Base-by-base conservation (phyloP, 2,888 invertebrate species). In the Harmothoe impar region DNA sequence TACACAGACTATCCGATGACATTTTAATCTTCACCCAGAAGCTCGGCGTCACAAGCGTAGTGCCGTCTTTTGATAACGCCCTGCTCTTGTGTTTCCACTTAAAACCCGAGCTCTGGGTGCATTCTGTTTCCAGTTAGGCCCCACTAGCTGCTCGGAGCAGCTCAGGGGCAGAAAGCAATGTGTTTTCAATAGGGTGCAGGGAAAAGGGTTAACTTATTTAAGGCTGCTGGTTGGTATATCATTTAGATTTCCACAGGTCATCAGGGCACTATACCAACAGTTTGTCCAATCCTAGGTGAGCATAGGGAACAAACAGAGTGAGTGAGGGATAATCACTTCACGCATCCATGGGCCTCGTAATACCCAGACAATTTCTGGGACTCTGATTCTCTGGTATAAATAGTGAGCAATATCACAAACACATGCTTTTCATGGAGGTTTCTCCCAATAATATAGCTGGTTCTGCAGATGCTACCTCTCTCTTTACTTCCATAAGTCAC, bases 101-200 rank as follows among this genome's bases (percentile, higher is more conserved):
- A 86, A 17, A 43, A 25, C 35, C 25, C 54, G 31, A 54, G 54
- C 52, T 3, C 43, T 23, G 12, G 17, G 51, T 29, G 25, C 56
- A 23, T 29, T 54, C 25, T 86, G 86, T 86, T 86, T 86, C 54
- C 52, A 86, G 52, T 86, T 54, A 86, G 54, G 20, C 1, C 7
- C 43, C 33, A 43, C 17, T n/a, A 86, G 86, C 29, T 54, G 5
- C 31, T 86, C 54, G 54, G 86, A 84, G 54, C 54, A 20, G 52
- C 54, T 86, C 54, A 3, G 29, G 56, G 54, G 86, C 54, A 86
- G 86, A 25, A 51, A 15, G 17, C 86, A 54, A 86, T 86, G 86
- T 86, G 86, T 86, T 86, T 25, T 86, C 86, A 86, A 86, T 86
- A 86, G 86, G 54, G n/a, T 17, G 31, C 86, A 86, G 86, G 54